phyloP scores from a whole-genome alignment of 1,140 invertebrate species.

The Papilio xuthus region DNA sequence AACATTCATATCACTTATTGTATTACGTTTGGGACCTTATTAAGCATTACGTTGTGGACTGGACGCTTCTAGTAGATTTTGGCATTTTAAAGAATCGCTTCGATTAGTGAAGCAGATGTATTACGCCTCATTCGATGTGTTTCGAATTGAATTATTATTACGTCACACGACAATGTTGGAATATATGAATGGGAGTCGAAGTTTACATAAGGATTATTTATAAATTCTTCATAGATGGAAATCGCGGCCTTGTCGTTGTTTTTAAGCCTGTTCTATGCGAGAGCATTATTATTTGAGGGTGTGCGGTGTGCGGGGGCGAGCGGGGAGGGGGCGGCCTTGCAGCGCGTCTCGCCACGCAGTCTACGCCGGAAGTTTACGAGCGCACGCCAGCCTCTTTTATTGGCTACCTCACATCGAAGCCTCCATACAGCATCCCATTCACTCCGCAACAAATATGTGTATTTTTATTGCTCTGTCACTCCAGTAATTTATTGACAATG shows the following conservation, averaged over 20 bases:
- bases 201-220: constrained; percentile 7
- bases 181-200: neutral
- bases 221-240: neutral
- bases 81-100: constrained; percentile 55
- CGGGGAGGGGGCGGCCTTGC: constrained; percentile 56
- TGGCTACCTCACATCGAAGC: constrained; percentile 78
- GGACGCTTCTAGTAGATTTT: constrained; percentile 59
- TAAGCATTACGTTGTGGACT: constrained; percentile 47
- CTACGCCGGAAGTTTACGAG: constrained; percentile 76
- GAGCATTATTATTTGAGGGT: constrained; percentile 45
- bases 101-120: constrained; percentile 47
- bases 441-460: constrained; percentile 77
- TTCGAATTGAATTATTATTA: constrained; percentile 50
- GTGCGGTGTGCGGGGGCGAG: constrained; percentile 42
- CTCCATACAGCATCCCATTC: constrained; percentile 78
- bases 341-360: constrained; percentile 77
- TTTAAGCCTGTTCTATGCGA: constrained; percentile 19
- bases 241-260: neutral
- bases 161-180: constrained; percentile 24
- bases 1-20: constrained; percentile 63
- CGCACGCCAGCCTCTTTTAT: constrained; percentile 77
- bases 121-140: constrained; percentile 52
- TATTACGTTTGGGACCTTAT: constrained; percentile 62
- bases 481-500: constrained; percentile 80
- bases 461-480: constrained; percentile 80